phyloP scores from a whole-genome alignment of 2,888 invertebrate genomes.

The Neocrepidodera transversa region DNA sequence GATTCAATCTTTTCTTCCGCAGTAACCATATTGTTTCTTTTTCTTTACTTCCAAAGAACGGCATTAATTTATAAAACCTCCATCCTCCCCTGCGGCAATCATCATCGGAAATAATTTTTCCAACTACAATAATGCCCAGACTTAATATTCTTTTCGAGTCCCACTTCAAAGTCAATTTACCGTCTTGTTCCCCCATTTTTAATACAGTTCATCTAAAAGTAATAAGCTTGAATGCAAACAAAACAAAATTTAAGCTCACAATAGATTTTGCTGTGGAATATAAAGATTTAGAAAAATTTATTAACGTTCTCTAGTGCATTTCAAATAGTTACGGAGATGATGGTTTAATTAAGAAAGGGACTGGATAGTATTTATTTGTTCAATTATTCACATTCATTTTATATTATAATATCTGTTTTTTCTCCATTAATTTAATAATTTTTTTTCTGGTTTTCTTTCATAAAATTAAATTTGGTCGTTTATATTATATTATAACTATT shows the following conservation, averaged over 20 bases:
- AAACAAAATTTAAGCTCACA: conserved; percentile 9
- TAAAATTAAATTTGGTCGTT: no score
- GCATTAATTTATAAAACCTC: background rate
- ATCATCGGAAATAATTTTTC: conserved; percentile 5
- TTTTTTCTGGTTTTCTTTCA: no score
- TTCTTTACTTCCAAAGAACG: background rate
- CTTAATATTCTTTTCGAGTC: conserved; percentile 7
- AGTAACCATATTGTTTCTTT: no score
- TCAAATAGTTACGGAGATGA: no score
- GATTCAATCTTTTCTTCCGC: no score
- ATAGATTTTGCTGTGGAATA: background rate
- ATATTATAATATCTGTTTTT: no score
- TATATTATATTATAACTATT: no score
- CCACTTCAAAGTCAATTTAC: conserved; percentile 8
- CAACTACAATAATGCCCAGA: conserved; percentile 5
- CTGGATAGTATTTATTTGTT: no score
- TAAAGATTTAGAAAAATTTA: conserved; percentile 10
- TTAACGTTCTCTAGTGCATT: conserved; percentile 8
- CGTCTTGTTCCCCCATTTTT: conserved; percentile 1
- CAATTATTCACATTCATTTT: no score
- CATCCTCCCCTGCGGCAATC: background rate
- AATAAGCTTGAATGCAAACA: conserved; percentile 8
- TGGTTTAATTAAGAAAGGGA: no score
- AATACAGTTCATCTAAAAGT: conserved; percentile 7
- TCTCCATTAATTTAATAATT: no score